A percentile compares a stretch with the other conserved stretches of the same genome.
These are phyloP conservation scores for Cosmopolites sordidus DNA, from an alignment of 2,888 invertebrate species.

Conservation along the genomic window DNA sequence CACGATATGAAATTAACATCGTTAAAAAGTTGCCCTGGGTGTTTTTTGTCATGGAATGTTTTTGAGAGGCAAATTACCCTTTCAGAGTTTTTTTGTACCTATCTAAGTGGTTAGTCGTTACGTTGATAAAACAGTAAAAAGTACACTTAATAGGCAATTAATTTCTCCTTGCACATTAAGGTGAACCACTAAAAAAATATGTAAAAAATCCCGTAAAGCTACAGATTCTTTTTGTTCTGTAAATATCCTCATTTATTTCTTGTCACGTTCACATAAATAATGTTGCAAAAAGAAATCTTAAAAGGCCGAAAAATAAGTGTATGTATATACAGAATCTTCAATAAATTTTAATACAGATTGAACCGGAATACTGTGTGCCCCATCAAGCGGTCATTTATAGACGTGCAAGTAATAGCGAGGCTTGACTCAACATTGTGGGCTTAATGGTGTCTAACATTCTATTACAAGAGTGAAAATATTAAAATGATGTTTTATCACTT, in stretches of 20 bases:
- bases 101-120: conserved; percentile 21
- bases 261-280: neutral
- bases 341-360: too few relatives aligned
- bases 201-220: neutral
- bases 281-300: too few relatives aligned
- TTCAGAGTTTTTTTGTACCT: conserved; percentile 19
- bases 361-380: too few relatives aligned
- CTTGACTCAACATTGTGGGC: too few relatives aligned
- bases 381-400: too few relatives aligned
- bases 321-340: too few relatives aligned
- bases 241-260: conserved; percentile 2
- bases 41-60: conserved; percentile 18
- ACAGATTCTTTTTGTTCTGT: neutral
- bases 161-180: conserved; percentile 19
- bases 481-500: too few relatives aligned
- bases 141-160: conserved; percentile 26
- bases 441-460: too few relatives aligned
- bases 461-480: too few relatives aligned
- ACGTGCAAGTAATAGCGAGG: too few relatives aligned
- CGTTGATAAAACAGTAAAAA: conserved; percentile 22
- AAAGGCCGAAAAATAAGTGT: too few relatives aligned
- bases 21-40: conserved; percentile 19
- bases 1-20: conserved; percentile 24
- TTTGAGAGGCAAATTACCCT: conserved; percentile 23
- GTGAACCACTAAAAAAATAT: conserved; percentile 16